Base-by-base conservation (phyloP, 2,888 invertebrate species). In the Holacanthella duospinosa region DNA sequence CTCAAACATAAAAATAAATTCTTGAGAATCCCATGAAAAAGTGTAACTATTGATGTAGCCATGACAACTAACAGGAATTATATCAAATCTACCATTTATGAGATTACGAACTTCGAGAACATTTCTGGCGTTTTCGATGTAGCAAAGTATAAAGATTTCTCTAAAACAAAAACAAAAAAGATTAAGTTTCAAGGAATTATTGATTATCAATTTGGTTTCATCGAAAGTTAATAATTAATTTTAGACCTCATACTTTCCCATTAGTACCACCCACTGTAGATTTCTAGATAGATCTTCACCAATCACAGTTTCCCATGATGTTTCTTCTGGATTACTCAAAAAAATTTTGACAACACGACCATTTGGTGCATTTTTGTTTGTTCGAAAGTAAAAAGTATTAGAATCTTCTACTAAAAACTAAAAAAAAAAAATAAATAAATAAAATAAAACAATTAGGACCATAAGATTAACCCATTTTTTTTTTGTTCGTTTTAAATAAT, bases 311-410 rank as follows among this genome's bases (percentile, higher is more conserved):
- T 78, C 78, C 95, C 95, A 96, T 70, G 89, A 84, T 62, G 85
- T 84, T 77, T 87, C 83, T 0, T 79, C 80, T 12, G 85, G 85
- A 75, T 86, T 82, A 66, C 84, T 77, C 63, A 91, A 82, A 78
- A 92, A 87, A 70, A 96, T 90, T 71, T 83, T 82, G 75, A 96
- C 85, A 53, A 97, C 82, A 68, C 87, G 85, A 79, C 92, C 94
- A 79, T 93, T 93, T 3, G 94, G 90, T 1, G 97, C 90, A 77
- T 91, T 84, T 78, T 90, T 89, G 79, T 97, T 96, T 28, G 96
- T 96, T 55, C 88, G 85, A 78, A 97, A 89, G 75, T 89, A 84
- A 70, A 88, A 87, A 72, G 86, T 82, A 0, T 86, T 82, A 0
- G 86, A 93, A 68, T 87, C 85, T 77, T 94, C 96, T 28, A 93